Evolutionary conservation across 2,888 invertebrate species (phyloP), one percentile per base, ranked within the genome.

Genomic region (Leucoptera coffeella): DNA sequence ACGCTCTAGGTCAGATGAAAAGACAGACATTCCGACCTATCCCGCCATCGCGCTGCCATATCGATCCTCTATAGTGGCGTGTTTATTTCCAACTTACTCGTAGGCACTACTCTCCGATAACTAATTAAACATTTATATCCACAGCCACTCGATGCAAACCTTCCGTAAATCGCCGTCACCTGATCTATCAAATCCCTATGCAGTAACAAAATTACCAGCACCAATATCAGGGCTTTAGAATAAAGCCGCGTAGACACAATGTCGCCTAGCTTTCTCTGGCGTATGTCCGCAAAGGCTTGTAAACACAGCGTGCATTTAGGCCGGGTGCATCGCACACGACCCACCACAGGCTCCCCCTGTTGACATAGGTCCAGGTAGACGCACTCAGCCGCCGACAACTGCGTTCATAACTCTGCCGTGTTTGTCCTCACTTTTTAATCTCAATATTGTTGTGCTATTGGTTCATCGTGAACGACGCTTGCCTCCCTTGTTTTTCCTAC

Each of bases 341-440:
- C 17, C 9, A 17, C 17, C 17, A 6, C 17, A 17, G 47, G 42
- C 50, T 56, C 60, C 62, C 62, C 62, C 54, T 50, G 47, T 47
- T 52, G 57, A 46, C 58, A 53, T 45, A 55, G 58, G 56, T 51
- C 53, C 50, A 49, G 50, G 43, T 50, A 57, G 55, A 54, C 57
- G 50, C 48, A 47, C 55, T 56, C 59, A 15, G 10, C 15, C 11
- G 17, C 25, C 11, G 15, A 25, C 12, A 25, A 11, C 25, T 5
- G n/a, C 15, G 17, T 11, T 14, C n/a, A 12, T 14, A 25, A 12
- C 9, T 17, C 9, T 17, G 17, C 17, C 17, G 17, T 17, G 17
- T 7, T 7, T 17, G 17, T 9, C 6, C 9, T 17, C 17, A 17
- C 17, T 17, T 17, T n/a, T n/a, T n/a, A n/a, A n/a, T n/a, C n/a